A percentile compares a stretch with the other conserved stretches of the same genome.
phyloP scores from a whole-genome alignment of 2,888 invertebrate genomes.

The Drosophila leonis region DNA sequence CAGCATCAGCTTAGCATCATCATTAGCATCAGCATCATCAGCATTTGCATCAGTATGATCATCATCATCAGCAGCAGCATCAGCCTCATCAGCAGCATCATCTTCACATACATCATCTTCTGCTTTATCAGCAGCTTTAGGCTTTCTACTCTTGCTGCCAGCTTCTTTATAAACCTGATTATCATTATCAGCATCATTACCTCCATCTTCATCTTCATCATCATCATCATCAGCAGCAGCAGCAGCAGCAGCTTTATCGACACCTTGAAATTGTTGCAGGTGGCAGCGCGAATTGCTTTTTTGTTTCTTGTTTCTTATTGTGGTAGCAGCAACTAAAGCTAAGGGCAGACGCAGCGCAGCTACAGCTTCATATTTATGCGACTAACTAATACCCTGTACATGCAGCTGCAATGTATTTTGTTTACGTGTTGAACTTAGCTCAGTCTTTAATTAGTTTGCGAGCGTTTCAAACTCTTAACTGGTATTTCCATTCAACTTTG shows the following conservation, averaged over 20 bases:
- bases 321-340: neutral
- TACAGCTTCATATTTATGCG: neutral
- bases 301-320: neutral
- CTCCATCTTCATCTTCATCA: neutral
- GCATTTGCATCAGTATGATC: too few relatives aligned
- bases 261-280: slow-evolving; percentile 65
- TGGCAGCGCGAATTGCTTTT: slow-evolving; percentile 28
- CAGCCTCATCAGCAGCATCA: neutral
- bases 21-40: neutral
- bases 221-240: neutral
- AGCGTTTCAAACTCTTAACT: neutral
- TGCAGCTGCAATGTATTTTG: neutral
- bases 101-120: neutral
- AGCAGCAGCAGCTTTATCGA: slow-evolving; percentile 38
- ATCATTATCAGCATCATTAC: neutral
- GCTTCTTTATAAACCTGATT: neutral
- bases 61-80: too few relatives aligned
- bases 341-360: neutral
- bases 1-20: too few relatives aligned
- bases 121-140: neutral
- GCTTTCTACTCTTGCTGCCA: slow-evolving; percentile 3
- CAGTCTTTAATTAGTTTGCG: too few relatives aligned
- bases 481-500: neutral
- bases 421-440: too few relatives aligned
- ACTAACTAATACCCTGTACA: neutral